Evolutionary conservation across 92 coral and sea anemone genomes (phyloP).

Genomic region (Isaurus tuberculatus): DNA sequence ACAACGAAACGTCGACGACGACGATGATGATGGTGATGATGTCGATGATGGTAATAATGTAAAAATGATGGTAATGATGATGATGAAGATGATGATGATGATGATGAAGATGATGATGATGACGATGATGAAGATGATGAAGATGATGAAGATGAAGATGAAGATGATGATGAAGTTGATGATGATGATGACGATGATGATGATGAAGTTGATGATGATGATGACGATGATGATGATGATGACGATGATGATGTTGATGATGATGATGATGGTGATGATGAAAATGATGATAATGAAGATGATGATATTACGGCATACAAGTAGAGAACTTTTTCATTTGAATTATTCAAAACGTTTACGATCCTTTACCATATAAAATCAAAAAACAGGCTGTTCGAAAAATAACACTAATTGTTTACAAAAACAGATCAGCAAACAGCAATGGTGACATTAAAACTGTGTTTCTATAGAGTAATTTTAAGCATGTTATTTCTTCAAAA

Average conservation of each 20-base stretch:
- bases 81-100: neutral
- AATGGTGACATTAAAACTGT: neutral
- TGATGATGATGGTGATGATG: neutral
- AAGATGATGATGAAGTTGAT: neutral
- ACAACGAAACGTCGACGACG: too few relatives aligned
- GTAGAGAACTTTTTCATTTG: too few relatives aligned
- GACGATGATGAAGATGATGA: neutral
- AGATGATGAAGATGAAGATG: neutral
- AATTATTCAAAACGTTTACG: too few relatives aligned
- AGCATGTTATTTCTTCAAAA: neutral
- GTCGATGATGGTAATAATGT: too few relatives aligned
- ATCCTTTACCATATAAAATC: too few relatives aligned
- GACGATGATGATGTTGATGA: too few relatives aligned
- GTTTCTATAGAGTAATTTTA: too few relatives aligned
- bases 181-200: neutral
- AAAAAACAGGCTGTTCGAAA: neutral
- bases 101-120: neutral
- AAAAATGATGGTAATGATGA: neutral
- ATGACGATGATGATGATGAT: neutral
- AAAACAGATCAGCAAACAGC: neutral
- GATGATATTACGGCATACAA: neutral
- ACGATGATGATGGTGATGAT: neutral
- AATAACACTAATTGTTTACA: too few relatives aligned
- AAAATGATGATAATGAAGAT: neutral
- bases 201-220: too few relatives aligned